Percentiles rank a stretch among this genome's conserved stretches.
These are phyloP conservation scores for Drosophila prosaltans DNA, from an alignment of 1,140 invertebrate species.

Conservation along the genomic window DNA sequence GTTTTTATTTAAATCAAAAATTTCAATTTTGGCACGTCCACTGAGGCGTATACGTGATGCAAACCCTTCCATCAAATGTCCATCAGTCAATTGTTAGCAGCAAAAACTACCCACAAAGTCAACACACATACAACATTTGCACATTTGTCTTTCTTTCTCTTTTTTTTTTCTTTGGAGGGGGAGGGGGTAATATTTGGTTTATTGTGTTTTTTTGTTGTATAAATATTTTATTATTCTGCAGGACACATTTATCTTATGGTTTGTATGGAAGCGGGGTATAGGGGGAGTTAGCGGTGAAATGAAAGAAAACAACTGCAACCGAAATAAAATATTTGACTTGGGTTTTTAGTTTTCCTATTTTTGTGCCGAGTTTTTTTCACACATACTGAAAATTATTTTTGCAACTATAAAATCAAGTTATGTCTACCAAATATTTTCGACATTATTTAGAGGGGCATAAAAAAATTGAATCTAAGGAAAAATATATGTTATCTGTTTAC, in stretches of 20 bases:
- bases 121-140: constrained; percentile 28
- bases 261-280: neutral
- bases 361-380: constrained; percentile 34
- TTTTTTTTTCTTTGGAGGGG: neutral
- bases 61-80: constrained; percentile 53
- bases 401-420: neutral
- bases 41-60: constrained; percentile 49
- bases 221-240: constrained; percentile 48
- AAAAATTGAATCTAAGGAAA: no score
- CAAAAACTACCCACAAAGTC: neutral
- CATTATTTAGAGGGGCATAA: neutral
- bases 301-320: neutral
- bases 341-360: constrained; percentile 4
- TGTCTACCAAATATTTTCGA: neutral
- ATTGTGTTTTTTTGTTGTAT: constrained; percentile 20
- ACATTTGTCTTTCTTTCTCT: neutral
- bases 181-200: neutral
- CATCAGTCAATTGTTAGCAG: constrained; percentile 49
- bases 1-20: constrained; percentile 19
- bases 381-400: constrained; percentile 23
- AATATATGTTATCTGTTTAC: constrained; percentile 10
- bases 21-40: constrained; percentile 49
- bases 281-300: neutral
- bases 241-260: constrained; percentile 43
- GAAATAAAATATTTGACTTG: constrained; percentile 37